Conservation (phyloP, 2,113 vertebrate species). For the Cervus canadensis region DNA sequence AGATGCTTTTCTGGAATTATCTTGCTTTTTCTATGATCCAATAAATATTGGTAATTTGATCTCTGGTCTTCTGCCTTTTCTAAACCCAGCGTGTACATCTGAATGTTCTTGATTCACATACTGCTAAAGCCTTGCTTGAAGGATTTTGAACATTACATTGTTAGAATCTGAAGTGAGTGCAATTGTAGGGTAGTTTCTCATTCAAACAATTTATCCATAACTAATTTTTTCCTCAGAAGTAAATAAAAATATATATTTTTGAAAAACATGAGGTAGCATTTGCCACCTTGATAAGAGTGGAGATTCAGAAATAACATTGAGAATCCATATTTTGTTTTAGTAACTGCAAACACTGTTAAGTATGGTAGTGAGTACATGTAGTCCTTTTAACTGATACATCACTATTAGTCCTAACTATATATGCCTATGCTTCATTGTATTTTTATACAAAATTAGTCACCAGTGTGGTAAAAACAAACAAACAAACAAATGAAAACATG, state of each 20-base stretch:
- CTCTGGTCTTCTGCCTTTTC: not conserved
- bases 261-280: no score
- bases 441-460: not conserved
- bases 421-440: no score
- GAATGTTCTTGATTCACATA: not conserved
- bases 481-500: not conserved
- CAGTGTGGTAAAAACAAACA: not conserved
- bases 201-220: no score
- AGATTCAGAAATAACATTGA: no score
- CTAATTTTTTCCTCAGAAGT: no score
- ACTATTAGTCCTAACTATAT: not conserved
- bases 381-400: not conserved
- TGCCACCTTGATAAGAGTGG: no score
- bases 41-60: not conserved
- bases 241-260: not conserved
- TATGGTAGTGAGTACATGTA: not conserved
- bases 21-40: not conserved
- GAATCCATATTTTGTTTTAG: not conserved
- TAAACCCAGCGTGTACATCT: not conserved
- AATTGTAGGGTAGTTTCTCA: no score
- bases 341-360: not conserved
- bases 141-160: no score
- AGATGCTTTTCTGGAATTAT: not conserved
- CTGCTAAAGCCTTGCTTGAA: not conserved
- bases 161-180: no score